Evolutionary conservation across 2,113 vertebrate species (phyloP).

Genomic region (Jaculus jaculus): DNA sequence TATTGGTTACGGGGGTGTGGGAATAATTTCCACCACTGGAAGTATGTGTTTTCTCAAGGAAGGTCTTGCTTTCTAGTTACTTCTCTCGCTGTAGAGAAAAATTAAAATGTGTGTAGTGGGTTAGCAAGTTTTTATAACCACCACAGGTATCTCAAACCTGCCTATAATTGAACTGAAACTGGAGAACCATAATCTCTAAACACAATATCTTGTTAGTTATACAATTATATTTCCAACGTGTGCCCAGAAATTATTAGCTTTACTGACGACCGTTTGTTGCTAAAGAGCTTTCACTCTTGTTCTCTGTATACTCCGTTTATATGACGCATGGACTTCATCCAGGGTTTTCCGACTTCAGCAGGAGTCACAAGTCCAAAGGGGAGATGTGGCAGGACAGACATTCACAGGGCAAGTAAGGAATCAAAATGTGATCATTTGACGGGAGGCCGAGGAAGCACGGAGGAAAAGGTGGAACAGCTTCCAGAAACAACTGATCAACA

Average conservation of each 20-base stretch:
- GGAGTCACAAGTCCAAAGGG: neutral
- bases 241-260: constrained; percentile 16
- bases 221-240: constrained; percentile 45
- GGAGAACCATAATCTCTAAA: constrained; percentile 37
- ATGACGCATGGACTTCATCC: neutral
- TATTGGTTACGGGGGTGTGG: neutral
- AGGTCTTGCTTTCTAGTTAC: constrained; percentile 44
- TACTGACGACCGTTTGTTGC: constrained; percentile 25
- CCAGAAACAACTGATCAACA: constrained; percentile 38
- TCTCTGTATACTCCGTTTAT: neutral
- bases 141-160: neutral
- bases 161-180: constrained; percentile 38
- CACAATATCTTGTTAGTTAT: constrained; percentile 40
- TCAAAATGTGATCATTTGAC: constrained; percentile 11
- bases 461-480: neutral
- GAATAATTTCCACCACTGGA: neutral
- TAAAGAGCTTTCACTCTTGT: constrained; percentile 27
- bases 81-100: neutral
- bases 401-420: constrained; percentile 4
- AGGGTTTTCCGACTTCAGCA: neutral
- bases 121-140: neutral
- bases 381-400: neutral
- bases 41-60: neutral
- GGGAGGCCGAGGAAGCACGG: neutral
- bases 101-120: neutral